Evolutionary conservation across 2,888 invertebrate genomes (phyloP).

Genomic region (Euproctis similis): DNA sequence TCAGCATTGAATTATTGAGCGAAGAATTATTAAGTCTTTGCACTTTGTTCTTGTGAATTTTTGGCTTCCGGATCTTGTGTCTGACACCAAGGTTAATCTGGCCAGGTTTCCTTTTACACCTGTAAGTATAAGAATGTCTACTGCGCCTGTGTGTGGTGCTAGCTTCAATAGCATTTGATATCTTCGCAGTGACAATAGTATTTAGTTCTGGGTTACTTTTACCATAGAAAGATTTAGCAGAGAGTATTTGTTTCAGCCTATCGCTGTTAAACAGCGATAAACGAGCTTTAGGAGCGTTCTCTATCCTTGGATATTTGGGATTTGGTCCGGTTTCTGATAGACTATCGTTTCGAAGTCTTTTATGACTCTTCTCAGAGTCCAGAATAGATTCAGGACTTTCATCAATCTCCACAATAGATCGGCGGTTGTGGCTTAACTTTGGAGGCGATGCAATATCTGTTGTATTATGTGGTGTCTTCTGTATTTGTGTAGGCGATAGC

Average conservation of each 20-base stretch:
- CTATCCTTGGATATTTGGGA: slow-evolving; percentile 52
- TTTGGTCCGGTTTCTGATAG: slow-evolving; percentile 43
- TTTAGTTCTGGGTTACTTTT: slow-evolving; percentile 62
- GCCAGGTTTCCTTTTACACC: slow-evolving; percentile 59
- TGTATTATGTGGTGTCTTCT: slow-evolving; percentile 61
- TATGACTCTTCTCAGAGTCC: slow-evolving; percentile 56
- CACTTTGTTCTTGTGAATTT: slow-evolving; percentile 50
- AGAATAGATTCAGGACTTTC: slow-evolving; percentile 59
- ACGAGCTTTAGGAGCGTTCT: slow-evolving; percentile 58
- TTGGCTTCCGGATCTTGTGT: slow-evolving; percentile 79
- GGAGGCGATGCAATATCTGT: slow-evolving; percentile 57
- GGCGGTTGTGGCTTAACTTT: slow-evolving; percentile 50
- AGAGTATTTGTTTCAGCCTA: slow-evolving; percentile 62
- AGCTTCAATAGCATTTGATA: slow-evolving; percentile 50
- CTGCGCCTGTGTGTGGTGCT: slow-evolving; percentile 38
- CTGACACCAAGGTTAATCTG: slow-evolving; percentile 80
- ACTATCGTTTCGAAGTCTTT: slow-evolving; percentile 54
- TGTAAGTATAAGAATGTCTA: slow-evolving; percentile 38
- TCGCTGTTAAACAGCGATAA: slow-evolving; percentile 62
- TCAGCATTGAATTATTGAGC: slow-evolving; percentile 19
- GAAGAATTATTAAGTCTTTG: slow-evolving; percentile 21
- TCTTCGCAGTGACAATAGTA: slow-evolving; percentile 39
- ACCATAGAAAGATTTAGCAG: slow-evolving; percentile 75
- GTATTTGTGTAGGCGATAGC: slow-evolving; percentile 56
- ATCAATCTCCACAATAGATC: slow-evolving; percentile 45